Evolutionary conservation across 2,113 vertebrate species (phyloP).

Genomic region (Collichthys lucidus): DNA sequence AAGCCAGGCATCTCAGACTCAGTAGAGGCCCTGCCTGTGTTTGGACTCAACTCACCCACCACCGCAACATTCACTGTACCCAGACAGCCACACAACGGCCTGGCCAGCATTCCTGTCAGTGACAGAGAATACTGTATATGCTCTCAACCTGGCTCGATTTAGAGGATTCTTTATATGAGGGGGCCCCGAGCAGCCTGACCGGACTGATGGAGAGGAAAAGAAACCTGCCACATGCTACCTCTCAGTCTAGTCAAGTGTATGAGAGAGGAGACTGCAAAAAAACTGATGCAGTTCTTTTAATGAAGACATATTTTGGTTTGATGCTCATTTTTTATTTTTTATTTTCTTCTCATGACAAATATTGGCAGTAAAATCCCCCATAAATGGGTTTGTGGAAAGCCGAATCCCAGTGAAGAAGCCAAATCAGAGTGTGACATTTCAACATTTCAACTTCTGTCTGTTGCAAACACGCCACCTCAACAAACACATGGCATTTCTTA

Average conservation of each 20-base stretch:
- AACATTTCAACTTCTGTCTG: conserved; percentile 38
- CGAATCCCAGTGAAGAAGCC: not conserved
- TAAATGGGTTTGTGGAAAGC: conserved; percentile 14
- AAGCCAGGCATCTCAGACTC: conserved; percentile 72
- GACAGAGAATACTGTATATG: conserved; percentile 39
- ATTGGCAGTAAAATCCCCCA: conserved; percentile 7
- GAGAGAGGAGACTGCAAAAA: not conserved
- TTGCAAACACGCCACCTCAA: conserved; percentile 23
- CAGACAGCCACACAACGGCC: conserved; percentile 60
- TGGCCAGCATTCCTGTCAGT: conserved; percentile 55
- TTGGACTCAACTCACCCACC: conserved; percentile 73
- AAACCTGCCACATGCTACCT: conserved; percentile 14
- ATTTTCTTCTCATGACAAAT: not conserved
- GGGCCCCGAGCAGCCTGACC: conserved; percentile 2
- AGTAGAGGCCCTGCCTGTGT: conserved; percentile 71
- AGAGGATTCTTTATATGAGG: conserved; percentile 45
- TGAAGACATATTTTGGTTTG: conserved; percentile 6
- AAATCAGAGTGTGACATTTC: conserved; percentile 34
- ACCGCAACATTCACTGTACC: conserved; percentile 54
- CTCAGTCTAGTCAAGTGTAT: not conserved
- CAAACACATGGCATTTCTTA: conserved; percentile 47
- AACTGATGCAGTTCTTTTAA: not conserved
- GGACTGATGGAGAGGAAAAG: conserved; percentile 7
- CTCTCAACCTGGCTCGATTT: conserved; percentile 51
- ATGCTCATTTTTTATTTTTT: not conserved